A percentile compares a stretch with the other conserved stretches of the same genome.
Conservation (phyloP, 1,140 invertebrate species). For the Tetramorium parvispinum region DNA sequence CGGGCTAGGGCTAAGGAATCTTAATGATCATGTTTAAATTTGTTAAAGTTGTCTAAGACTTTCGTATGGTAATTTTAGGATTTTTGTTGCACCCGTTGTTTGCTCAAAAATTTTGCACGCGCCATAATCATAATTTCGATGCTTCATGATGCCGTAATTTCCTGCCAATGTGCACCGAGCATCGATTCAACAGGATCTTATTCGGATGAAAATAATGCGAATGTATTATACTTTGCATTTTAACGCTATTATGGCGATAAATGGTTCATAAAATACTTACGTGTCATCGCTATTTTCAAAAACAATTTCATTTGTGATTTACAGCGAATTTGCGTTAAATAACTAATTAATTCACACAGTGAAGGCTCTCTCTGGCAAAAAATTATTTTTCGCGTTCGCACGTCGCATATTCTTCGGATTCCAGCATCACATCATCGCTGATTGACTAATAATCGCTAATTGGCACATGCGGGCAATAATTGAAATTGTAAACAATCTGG, state of each 20-base stretch:
- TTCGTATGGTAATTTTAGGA: constrained; percentile 15
- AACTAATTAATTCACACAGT: neutral
- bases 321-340: neutral
- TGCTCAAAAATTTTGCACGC: neutral
- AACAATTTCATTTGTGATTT: neutral
- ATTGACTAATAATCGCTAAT: constrained; percentile 21
- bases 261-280: constrained; percentile 7
- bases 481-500: neutral
- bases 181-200: neutral
- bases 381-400: neutral
- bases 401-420: neutral
- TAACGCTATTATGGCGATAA: neutral
- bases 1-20: neutral
- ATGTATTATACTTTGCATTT: neutral
- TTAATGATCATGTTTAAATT: neutral
- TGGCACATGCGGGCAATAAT: neutral
- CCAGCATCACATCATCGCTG: neutral
- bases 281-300: neutral
- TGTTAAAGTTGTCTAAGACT: neutral
- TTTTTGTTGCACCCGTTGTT: constrained; percentile 28
- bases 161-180: neutral
- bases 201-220: neutral
- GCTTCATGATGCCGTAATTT: constrained; percentile 21
- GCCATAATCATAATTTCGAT: constrained; percentile 49
- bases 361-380: neutral